phyloP scores from a whole-genome alignment of 2,888 invertebrate genomes.

The Homarus gammarus region DNA sequence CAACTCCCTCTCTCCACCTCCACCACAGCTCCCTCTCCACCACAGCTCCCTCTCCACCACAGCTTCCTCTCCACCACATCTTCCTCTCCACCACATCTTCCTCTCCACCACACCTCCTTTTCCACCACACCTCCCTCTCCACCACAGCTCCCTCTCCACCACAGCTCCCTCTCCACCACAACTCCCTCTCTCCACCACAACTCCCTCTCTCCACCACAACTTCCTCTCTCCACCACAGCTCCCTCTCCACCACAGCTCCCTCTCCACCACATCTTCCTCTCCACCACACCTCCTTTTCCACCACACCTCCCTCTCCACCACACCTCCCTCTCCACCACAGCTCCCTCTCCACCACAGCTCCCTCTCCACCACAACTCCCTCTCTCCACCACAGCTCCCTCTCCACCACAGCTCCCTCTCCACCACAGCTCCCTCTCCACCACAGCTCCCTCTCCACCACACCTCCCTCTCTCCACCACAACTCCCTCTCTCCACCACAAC shows the following conservation, averaged over 20 bases:
- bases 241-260: background rate
- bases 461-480: background rate
- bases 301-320: background rate
- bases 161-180: constrained; percentile 6
- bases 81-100: no score
- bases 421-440: no score
- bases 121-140: no score
- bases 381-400: background rate
- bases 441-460: background rate
- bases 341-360: no score
- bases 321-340: background rate
- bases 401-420: no score
- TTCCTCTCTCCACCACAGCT: background rate
- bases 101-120: no score
- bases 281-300: background rate
- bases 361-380: background rate
- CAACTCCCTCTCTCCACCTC: no score
- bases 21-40: no score
- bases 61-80: no score
- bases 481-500: background rate
- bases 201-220: background rate
- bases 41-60: no score
- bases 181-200: background rate
- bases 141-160: no score
- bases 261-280: no score